Conservation (phyloP, 2,113 vertebrate species). For the Brachypodius melanocephalos region DNA sequence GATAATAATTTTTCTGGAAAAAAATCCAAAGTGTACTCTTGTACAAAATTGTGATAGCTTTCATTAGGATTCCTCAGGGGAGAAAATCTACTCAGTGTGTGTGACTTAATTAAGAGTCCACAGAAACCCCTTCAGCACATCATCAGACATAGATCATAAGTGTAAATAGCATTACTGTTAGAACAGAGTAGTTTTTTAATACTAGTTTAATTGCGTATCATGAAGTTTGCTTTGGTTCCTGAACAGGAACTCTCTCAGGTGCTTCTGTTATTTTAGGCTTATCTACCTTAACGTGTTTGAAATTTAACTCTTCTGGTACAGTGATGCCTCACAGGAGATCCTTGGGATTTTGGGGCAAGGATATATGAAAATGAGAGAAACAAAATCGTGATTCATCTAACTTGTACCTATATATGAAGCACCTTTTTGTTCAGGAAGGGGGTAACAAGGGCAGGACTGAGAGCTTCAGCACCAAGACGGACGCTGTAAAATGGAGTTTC, state of each 20-base stretch:
- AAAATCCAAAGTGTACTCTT: not conserved
- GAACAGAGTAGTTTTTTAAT: not conserved
- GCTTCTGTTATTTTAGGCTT: not conserved
- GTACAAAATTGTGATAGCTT: not conserved
- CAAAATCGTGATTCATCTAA: not conserved
- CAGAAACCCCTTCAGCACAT: not conserved
- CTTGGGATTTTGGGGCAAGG: not conserved
- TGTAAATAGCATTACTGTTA: not conserved
- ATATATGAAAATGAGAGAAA: not conserved
- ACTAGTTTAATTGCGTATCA: not conserved
- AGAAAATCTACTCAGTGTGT: not conserved
- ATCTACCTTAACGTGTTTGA: not conserved
- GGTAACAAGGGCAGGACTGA: not conserved
- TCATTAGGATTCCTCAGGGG: not conserved
- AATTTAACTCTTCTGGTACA: not conserved
- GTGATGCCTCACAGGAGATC: rapidly evolving
- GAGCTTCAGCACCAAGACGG: rapidly evolving
- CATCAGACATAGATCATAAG: not conserved
- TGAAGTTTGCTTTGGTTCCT: not conserved
- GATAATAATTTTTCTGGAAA: not conserved
- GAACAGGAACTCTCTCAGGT: not conserved
- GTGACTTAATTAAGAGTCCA: not conserved
- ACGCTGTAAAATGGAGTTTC: not conserved
- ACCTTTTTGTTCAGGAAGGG: rapidly evolving
- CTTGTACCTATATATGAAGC: rapidly evolving